Evolutionary conservation across 2,888 invertebrate genomes (phyloP).

Genomic region (Eupsilia transversa): DNA sequence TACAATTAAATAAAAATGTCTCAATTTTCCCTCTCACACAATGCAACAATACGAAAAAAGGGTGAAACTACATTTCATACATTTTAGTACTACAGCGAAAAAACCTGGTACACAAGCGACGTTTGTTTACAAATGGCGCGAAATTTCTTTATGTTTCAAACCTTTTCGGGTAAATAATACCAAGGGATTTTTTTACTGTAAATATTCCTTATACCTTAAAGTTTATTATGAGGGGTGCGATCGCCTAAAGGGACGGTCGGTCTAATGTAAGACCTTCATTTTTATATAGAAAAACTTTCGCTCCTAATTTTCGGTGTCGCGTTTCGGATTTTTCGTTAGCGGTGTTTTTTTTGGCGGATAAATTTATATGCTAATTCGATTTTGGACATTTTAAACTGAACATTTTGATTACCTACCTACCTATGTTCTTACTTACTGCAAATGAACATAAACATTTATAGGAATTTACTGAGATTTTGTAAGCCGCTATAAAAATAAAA

Average conservation of each 20-base stretch:
- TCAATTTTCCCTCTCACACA: slow-evolving; percentile 5
- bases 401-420: background rate
- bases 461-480: background rate
- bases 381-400: background rate
- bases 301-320: slow-evolving; percentile 51
- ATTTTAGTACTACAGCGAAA: slow-evolving; percentile 65
- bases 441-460: background rate
- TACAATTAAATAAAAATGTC: slow-evolving; percentile 31
- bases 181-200: slow-evolving; percentile 61
- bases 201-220: slow-evolving; percentile 68
- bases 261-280: slow-evolving; percentile 40
- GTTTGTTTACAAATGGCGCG: slow-evolving; percentile 79
- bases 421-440: background rate
- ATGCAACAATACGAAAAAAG: slow-evolving; percentile 45
- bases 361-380: slow-evolving; percentile 18
- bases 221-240: slow-evolving; percentile 67
- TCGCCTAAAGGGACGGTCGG: slow-evolving; percentile 47
- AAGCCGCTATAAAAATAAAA: background rate
- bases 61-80: slow-evolving; percentile 65
- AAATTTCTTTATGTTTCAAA: slow-evolving; percentile 77
- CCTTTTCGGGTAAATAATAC: slow-evolving; percentile 75
- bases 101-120: slow-evolving; percentile 58
- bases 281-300: slow-evolving; percentile 56
- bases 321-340: slow-evolving; percentile 40
- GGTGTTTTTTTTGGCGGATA: slow-evolving; percentile 16